phyloP scores from a whole-genome alignment of 2,797 vertebrate genomes.

The Cirrhinus molitorella region DNA sequence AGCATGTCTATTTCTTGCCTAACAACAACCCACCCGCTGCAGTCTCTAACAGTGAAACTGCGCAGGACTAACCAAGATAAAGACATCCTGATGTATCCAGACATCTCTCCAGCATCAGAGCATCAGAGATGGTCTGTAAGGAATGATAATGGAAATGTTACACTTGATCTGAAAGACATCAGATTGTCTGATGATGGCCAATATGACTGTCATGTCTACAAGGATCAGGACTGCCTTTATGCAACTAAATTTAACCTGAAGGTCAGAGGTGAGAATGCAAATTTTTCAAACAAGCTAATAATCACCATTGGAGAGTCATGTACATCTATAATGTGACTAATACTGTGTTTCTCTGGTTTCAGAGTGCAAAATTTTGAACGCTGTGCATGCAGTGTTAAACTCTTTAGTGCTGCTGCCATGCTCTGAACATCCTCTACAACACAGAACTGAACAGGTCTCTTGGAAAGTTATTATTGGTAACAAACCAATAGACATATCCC shows the following conservation, averaged over 20 bases:
- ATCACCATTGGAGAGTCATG: neutral
- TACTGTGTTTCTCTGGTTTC: conserved; percentile 5
- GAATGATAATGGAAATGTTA: neutral
- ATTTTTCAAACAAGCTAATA: neutral
- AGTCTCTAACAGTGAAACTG: conserved; percentile 9
- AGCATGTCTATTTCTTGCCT: conserved; percentile 11
- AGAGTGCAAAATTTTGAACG: neutral
- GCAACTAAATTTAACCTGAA: neutral
- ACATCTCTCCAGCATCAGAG: neutral
- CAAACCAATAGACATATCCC: rapidly evolving
- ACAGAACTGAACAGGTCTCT: neutral
- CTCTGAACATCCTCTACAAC: conserved; percentile 1
- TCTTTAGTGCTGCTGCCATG: conserved; percentile 30
- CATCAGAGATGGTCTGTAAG: conserved; percentile 34
- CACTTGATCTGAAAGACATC: conserved; percentile 7
- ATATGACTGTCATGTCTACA: conserved; percentile 36
- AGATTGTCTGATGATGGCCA: neutral
- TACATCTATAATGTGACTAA: neutral
- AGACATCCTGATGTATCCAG: neutral
- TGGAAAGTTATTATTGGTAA: conserved; percentile 30
- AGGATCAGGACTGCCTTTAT: neutral
- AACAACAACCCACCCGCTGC: neutral
- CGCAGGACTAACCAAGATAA: neutral
- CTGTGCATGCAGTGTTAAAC: neutral
- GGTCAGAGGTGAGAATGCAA: conserved; percentile 19